A percentile compares a stretch with the other conserved stretches of the same genome.
Conservation (phyloP, 2,113 vertebrate species). For the Rhabdornis inornatus region DNA sequence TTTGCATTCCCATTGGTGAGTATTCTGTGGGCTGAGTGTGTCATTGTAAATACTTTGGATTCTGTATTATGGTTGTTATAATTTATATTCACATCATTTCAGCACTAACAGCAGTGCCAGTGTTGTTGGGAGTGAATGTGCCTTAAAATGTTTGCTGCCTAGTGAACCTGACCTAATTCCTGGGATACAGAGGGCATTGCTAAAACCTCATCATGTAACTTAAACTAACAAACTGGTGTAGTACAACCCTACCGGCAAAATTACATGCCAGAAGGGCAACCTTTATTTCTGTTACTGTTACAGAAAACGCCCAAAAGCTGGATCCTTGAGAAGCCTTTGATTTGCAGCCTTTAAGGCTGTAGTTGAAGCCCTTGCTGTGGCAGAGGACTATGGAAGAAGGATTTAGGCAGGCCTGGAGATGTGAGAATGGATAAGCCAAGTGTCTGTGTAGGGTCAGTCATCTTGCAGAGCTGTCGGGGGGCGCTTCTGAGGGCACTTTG, state of each 20-base stretch:
- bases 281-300: not conserved
- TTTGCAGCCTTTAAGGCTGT: not conserved
- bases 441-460: not conserved
- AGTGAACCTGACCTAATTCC: not conserved
- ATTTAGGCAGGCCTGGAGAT: not conserved
- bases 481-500: not conserved
- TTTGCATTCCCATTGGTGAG: not conserved
- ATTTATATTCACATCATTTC: not conserved
- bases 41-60: not conserved
- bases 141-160: not conserved
- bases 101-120: not conserved
- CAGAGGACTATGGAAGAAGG: not conserved
- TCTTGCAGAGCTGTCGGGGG: accelerated
- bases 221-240: not conserved
- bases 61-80: not conserved
- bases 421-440: not conserved
- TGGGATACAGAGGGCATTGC: not conserved
- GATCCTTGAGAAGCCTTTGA: not conserved
- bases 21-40: not conserved
- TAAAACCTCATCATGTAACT: not conserved
- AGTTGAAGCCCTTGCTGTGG: not conserved
- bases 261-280: not conserved
- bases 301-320: not conserved
- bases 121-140: not conserved
- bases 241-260: not conserved